A percentile compares a stretch with the other conserved stretches of the same genome.
Evolutionary conservation across 1,140 invertebrate genomes (phyloP).

Genomic region (Lerema accius): DNA sequence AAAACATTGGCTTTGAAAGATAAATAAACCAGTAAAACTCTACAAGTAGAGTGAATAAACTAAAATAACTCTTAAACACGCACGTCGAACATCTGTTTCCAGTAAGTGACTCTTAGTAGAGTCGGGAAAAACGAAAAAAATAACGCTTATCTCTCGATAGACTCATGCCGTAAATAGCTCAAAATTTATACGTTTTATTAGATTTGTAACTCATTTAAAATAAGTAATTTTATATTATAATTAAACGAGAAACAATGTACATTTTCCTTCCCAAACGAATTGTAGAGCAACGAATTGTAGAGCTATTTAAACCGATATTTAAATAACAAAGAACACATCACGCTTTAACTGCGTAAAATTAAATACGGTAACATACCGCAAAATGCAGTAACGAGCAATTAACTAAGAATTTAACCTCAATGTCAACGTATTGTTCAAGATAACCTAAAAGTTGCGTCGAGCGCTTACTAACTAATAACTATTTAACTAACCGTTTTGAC

Average conservation of each 20-base stretch:
- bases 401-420: slow-evolving; percentile 49
- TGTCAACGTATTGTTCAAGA: slow-evolving; percentile 43
- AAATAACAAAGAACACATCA: slow-evolving; percentile 2
- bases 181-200: background rate
- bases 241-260: slow-evolving; percentile 6
- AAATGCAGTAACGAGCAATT: slow-evolving; percentile 22
- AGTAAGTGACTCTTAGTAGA: slow-evolving; percentile 24
- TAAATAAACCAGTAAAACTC: background rate
- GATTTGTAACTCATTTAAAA: background rate
- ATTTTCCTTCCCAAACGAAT: slow-evolving; percentile 5
- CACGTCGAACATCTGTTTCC: slow-evolving; percentile 21
- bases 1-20: background rate
- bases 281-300: background rate
- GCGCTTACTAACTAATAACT: slow-evolving; percentile 56
- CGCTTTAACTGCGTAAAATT: slow-evolving; percentile 2
- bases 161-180: background rate
- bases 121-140: slow-evolving; percentile 21
- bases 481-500: no score
- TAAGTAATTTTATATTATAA: background rate
- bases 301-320: background rate
- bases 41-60: background rate
- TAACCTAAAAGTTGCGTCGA: slow-evolving; percentile 51
- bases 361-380: background rate
- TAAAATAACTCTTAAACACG: slow-evolving; percentile 27
- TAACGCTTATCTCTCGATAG: background rate